phyloP scores from a whole-genome alignment of 2,888 invertebrate species.

The Drosophila macrospina region DNA sequence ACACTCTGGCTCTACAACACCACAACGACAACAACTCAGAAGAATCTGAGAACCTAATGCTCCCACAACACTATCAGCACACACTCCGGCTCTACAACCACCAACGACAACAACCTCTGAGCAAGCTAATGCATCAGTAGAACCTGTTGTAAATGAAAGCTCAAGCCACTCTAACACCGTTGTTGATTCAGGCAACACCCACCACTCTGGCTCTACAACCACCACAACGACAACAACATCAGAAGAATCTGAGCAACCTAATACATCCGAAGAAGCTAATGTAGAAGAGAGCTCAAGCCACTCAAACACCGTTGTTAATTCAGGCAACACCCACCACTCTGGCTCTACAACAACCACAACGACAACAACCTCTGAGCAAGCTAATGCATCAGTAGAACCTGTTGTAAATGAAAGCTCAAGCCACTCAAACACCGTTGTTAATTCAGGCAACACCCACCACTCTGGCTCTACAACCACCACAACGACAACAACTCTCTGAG shows the following conservation, averaged over 20 bases:
- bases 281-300: background rate
- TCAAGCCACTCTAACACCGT: background rate
- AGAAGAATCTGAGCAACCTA: background rate
- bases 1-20: constrained; percentile 2
- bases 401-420: background rate
- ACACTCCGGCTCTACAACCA: background rate
- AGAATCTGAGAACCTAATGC: background rate
- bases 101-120: constrained; percentile 2
- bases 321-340: constrained; percentile 8
- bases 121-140: background rate
- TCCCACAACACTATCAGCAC: no score
- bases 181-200: background rate
- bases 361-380: constrained; percentile 8
- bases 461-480: constrained; percentile 28
- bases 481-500: constrained; percentile 1
- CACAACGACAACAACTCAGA: constrained; percentile 5
- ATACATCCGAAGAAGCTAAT: background rate
- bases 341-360: constrained; percentile 15
- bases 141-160: background rate
- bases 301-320: background rate
- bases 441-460: constrained; percentile 8
- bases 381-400: background rate
- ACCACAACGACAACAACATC: constrained; percentile 9
- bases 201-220: constrained; percentile 9
- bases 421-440: background rate